Base-by-base conservation (phyloP, 2,888 invertebrate species). In the Amphipoea lucens region DNA sequence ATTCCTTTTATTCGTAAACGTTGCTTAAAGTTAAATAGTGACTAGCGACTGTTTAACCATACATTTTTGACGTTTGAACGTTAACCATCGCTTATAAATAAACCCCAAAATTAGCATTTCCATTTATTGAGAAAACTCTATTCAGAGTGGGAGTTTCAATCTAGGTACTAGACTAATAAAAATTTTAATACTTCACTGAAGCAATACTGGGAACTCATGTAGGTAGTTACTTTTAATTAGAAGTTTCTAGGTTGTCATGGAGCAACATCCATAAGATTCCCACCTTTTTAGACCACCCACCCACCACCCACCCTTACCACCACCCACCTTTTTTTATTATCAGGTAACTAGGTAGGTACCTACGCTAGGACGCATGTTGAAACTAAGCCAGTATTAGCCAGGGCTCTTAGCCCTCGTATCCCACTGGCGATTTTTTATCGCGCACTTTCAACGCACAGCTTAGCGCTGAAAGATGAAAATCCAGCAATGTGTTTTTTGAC, bases 111-210 rank as follows among this genome's bases (percentile, higher is more conserved):
- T 51, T 67, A 29, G 11, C 6, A 67, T 51, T 78, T 79, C 66
- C 20, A 75, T 75, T 74, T 14, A 45, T 12, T 36, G 17, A 67
- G 17, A 29, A 79, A 12, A 60, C 29, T 62, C 2, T 78, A 14
- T 20, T 45, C 40, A 20, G 66, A 66, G 48, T 66, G 57, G 57
- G 12, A 60, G 40, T 72, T 72, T 66, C 23, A 81, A 51, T 36
- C 40, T 48, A 45, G 20, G 42, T 81, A 17, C 20, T n/a, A 5
- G 2, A 65, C 14, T 63, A 63, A 42, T 51, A 7, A n/a, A 67
- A n/a, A n/a, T 42, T 11, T 7, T 14, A 66, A 63, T 4, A 12
- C 12, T 69, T 6, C 6, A 6, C n/a, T 40, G 20, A 42, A 71
- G 1, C 5, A n/a, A 11, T 36, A 36, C 4, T 23, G 14, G 5